Percentiles rank a stretch among this genome's conserved stretches.
Evolutionary conservation across 2,797 vertebrate species (phyloP).

Genomic region (Typhlichthys eigenmanni): DNA sequence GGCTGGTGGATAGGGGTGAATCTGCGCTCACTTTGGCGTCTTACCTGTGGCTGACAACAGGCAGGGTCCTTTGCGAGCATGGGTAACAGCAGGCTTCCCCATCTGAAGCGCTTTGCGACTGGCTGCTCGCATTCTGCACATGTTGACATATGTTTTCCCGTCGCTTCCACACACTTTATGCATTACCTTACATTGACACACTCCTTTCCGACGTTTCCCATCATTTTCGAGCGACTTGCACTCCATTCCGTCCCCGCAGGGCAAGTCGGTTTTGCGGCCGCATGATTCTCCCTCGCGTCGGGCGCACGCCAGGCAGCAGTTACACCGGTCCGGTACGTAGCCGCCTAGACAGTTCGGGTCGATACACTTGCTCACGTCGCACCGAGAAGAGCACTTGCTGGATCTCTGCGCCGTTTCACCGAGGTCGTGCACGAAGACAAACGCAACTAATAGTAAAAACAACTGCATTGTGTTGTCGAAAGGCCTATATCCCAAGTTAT

Average conservation of each 20-base stretch:
- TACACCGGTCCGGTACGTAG: constrained; percentile 87
- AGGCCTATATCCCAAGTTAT: no score
- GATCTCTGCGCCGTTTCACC: constrained; percentile 52
- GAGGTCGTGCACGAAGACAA: constrained; percentile 56
- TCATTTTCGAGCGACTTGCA: constrained; percentile 70
- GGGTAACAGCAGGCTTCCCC: constrained; percentile 76
- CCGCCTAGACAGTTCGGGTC: constrained; percentile 88
- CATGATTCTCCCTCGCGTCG: constrained; percentile 86
- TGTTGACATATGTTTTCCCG: constrained; percentile 86
- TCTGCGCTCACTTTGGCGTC: constrained; percentile 24
- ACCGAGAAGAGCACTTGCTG: constrained; percentile 79
- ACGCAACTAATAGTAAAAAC: constrained; percentile 31
- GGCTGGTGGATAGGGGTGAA: no score
- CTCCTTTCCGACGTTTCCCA: constrained; percentile 75
- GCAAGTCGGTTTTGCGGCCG: constrained; percentile 82
- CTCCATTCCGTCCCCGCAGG: constrained; percentile 88
- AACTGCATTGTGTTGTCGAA: constrained; percentile 45
- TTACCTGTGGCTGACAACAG: constrained; percentile 73
- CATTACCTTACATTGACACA: constrained; percentile 83
- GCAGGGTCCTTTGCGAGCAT: constrained; percentile 85
- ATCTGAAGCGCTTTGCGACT: constrained; percentile 83
- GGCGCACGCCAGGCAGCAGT: constrained; percentile 91
- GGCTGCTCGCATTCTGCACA: constrained; percentile 84
- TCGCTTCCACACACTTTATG: constrained; percentile 88
- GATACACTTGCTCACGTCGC: constrained; percentile 87